A percentile compares a stretch with the other conserved stretches of the same genome.
Evolutionary conservation across 2,888 invertebrate genomes (phyloP).

Genomic region (Sussaba pulchella): DNA sequence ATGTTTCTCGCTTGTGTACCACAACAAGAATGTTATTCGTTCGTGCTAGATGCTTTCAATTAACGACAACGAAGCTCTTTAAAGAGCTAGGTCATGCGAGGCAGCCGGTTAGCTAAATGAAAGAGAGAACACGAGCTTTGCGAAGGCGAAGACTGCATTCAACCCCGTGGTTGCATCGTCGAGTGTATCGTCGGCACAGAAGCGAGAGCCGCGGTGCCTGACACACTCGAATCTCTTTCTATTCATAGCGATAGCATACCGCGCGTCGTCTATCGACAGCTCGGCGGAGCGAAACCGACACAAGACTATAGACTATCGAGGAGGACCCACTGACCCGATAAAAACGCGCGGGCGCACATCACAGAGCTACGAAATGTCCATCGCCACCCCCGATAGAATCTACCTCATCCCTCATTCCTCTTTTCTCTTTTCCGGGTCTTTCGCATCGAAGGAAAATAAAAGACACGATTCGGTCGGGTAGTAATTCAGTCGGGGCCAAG

Average conservation of each 20-base stretch:
- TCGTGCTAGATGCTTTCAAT: conserved; percentile 50
- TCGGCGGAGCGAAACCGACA: conserved; percentile 20
- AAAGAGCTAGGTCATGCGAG: conserved; percentile 38
- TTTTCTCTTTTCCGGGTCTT: neutral
- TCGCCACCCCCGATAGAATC: conserved; percentile 2
- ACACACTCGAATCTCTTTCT: conserved; percentile 54
- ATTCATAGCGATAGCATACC: conserved; percentile 52
- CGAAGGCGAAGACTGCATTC: neutral
- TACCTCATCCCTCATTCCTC: neutral
- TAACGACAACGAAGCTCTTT: conserved; percentile 59
- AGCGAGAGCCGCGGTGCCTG: too few species aligned
- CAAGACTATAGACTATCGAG: conserved; percentile 5
- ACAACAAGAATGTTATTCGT: neutral
- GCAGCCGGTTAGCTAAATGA: conserved; percentile 1
- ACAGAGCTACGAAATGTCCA: conserved; percentile 21
- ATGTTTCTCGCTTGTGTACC: neutral
- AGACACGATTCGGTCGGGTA: too few species aligned
- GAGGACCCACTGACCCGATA: conserved; percentile 38
- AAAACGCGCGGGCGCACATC: conserved; percentile 28
- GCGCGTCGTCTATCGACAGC: conserved; percentile 48
- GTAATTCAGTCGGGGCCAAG: too few species aligned
- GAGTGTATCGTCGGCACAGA: conserved; percentile 38
- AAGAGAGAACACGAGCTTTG: conserved; percentile 4
- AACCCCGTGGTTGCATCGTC: conserved; percentile 36
- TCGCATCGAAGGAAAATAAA: neutral